Conservation (phyloP, 2,888 invertebrate species). For the Nycteola revayana region DNA sequence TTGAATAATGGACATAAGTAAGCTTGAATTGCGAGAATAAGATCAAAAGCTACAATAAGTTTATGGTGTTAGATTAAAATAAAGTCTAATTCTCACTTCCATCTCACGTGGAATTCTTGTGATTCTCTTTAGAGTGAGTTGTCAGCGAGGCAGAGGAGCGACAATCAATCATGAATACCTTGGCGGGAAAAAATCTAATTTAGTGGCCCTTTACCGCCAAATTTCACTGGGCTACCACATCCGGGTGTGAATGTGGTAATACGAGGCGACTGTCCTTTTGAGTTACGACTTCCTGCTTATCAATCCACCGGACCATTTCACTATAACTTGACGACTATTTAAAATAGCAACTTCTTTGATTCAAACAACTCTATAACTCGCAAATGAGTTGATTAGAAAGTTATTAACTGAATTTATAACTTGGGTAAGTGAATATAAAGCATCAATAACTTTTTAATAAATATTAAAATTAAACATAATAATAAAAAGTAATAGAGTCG, state of each 20-base stretch:
- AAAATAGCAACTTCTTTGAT: conserved; percentile 50
- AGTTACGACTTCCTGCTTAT: conserved; percentile 56
- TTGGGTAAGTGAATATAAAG: too few relatives aligned
- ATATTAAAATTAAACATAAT: too few relatives aligned
- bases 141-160: conserved; percentile 36
- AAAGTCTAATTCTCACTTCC: too few relatives aligned
- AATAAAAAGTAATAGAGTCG: too few relatives aligned
- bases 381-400: conserved; percentile 8
- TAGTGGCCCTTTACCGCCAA: conserved; percentile 51
- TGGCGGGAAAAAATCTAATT: conserved; percentile 54
- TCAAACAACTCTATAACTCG: conserved; percentile 27
- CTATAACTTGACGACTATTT: conserved; percentile 48
- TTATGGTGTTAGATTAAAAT: too few relatives aligned
- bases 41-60: too few relatives aligned
- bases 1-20: too few relatives aligned
- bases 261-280: conserved; percentile 46
- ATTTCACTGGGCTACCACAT: conserved; percentile 48
- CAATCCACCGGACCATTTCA: conserved; percentile 45
- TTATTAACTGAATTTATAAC: conserved; percentile 10
- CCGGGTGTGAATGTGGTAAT: conserved; percentile 43
- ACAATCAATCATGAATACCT: conserved; percentile 52
- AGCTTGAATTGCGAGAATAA: too few relatives aligned
- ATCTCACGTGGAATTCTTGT: conserved; percentile 34
- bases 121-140: conserved; percentile 33
- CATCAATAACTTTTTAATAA: too few relatives aligned